Conservation (phyloP, 2,888 invertebrate species). For the Caenorhabditis panamensis region DNA sequence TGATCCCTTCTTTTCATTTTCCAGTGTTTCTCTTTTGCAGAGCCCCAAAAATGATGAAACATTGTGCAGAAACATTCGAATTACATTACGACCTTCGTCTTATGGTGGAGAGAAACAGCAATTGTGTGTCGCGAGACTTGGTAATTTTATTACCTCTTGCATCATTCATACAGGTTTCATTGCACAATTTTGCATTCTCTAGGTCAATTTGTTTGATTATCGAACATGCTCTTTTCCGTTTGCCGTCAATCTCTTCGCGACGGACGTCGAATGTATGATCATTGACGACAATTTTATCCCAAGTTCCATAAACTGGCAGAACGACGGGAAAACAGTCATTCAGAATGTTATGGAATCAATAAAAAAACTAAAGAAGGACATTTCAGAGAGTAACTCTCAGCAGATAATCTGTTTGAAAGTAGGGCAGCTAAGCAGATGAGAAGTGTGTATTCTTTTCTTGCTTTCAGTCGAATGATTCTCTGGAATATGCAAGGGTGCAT, state of each 20-base stretch:
- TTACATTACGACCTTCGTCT: constrained; percentile 60
- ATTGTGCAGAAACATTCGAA: constrained; percentile 58
- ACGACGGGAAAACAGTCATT: constrained; percentile 55
- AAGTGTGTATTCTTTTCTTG: neutral
- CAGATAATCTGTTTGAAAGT: constrained; percentile 65
- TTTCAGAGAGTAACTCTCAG: constrained; percentile 55
- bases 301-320: constrained; percentile 55
- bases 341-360: constrained; percentile 63
- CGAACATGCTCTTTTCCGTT: constrained; percentile 63
- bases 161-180: neutral
- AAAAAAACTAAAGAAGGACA: constrained; percentile 55
- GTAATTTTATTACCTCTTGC: constrained; percentile 25
- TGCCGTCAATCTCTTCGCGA: constrained; percentile 58
- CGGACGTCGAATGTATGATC: constrained; percentile 58
- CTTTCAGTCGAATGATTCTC: constrained; percentile 61
- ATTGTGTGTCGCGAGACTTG: constrained; percentile 56
- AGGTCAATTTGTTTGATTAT: constrained; percentile 61
- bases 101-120: constrained; percentile 57
- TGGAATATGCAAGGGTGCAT: constrained; percentile 63
- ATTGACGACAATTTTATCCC: constrained; percentile 47
- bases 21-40: constrained; percentile 2
- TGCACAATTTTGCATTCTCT: neutral
- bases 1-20: neutral
- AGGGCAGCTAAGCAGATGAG: neutral
- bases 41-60: constrained; percentile 53